Percentiles rank a stretch among this genome's conserved stretches.
phyloP scores from a whole-genome alignment of 1,140 invertebrate species.

The Zaprionus ornatus region DNA sequence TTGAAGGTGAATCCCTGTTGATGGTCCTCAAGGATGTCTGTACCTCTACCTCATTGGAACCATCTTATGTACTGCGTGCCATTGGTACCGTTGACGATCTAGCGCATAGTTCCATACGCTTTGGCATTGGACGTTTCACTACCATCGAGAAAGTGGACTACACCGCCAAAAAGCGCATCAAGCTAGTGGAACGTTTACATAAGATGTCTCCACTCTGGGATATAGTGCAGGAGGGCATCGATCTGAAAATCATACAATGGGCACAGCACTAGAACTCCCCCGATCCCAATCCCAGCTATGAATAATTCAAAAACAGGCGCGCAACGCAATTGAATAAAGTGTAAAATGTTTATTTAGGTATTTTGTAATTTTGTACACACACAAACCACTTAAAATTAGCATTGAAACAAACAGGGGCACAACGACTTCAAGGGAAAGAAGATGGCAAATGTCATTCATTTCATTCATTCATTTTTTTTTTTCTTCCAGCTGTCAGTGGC shows the following conservation, averaged over 20 bases:
- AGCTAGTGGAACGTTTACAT: conserved; percentile 94
- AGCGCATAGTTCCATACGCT: conserved; percentile 99
- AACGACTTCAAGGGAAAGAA: conserved; percentile 43
- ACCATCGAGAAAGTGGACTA: conserved; percentile 98
- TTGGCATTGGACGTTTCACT: conserved; percentile 99
- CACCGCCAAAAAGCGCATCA: conserved; percentile 95
- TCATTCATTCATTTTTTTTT: conserved; percentile 67
- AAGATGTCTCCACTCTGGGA: conserved; percentile 99
- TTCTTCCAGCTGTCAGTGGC: conserved; percentile 58
- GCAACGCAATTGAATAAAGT: conserved; percentile 28
- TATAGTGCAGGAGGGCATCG: conserved; percentile 99
- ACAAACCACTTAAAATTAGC: conserved; percentile 54
- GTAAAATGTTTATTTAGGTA: conserved; percentile 35
- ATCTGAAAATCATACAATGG: conserved; percentile 99
- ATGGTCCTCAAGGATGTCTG: conserved; percentile 99
- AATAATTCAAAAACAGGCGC: conserved; percentile 21
- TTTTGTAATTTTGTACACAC: conserved; percentile 65
- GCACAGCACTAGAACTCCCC: conserved; percentile 92
- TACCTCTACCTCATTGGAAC: conserved; percentile 98
- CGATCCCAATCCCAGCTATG: conserved; percentile 1
- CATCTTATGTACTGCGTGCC: conserved; percentile 98
- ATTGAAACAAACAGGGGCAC: conserved; percentile 10
- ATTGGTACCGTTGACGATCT: conserved; percentile 99
- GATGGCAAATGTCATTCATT: conserved; percentile 4
- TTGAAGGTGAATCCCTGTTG: conserved; percentile 97